Conservation (phyloP, 1,140 invertebrate genomes). For the Caerostris darwini region DNA sequence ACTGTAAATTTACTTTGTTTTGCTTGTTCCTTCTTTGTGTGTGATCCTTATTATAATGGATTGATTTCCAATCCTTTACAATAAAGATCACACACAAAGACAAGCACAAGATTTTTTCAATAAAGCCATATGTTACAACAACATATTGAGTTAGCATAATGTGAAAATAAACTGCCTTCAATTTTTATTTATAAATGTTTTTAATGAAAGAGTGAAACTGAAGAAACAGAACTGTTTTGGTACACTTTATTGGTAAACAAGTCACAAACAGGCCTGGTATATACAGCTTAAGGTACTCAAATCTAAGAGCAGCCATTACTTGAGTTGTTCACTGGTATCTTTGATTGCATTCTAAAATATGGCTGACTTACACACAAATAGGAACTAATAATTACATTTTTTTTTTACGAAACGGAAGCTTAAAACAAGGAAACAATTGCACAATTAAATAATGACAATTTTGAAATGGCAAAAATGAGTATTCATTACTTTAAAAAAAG, state of each 20-base stretch:
- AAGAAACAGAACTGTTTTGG: background rate
- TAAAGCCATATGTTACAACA: too few relatives aligned
- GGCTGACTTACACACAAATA: conserved; percentile 59
- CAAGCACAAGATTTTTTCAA: too few relatives aligned
- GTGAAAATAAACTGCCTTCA: too few relatives aligned
- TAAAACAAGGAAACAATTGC: background rate
- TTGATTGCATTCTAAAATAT: conserved; percentile 34
- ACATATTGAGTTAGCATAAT: too few relatives aligned
- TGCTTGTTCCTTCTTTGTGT: too few relatives aligned
- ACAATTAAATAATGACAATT: background rate
- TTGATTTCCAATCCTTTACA: too few relatives aligned
- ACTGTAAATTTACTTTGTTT: too few relatives aligned
- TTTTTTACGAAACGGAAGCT: background rate
- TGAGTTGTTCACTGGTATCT: conserved; percentile 67
- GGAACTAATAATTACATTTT: conserved; percentile 71
- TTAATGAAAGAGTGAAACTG: too few relatives aligned
- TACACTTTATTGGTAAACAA: conserved; percentile 59
- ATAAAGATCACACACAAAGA: too few relatives aligned
- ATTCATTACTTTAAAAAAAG: background rate
- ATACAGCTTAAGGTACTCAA: conserved; percentile 51
- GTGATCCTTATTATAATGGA: too few relatives aligned
- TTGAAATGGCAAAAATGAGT: background rate
- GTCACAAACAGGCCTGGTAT: conserved; percentile 47
- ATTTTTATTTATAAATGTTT: too few relatives aligned
- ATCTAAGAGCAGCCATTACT: conserved; percentile 40